Conservation (phyloP, 1,140 invertebrate species). For the Philopotamus ludificatus region DNA sequence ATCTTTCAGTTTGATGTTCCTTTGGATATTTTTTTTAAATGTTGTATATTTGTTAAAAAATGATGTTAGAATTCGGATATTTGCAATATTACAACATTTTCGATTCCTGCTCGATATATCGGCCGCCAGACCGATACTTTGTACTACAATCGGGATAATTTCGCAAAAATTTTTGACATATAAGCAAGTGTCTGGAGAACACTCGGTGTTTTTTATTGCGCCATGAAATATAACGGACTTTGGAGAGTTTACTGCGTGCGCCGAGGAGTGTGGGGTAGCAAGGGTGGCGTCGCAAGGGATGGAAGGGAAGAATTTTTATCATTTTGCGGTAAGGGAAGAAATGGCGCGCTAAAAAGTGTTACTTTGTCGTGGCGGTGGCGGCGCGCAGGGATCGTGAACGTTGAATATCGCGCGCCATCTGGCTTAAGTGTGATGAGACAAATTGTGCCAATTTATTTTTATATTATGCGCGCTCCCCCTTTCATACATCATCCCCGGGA, state of each 20-base stretch:
- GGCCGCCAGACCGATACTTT: too few relatives aligned
- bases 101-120: too few relatives aligned
- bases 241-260: not conserved
- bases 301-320: conserved; percentile 18
- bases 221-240: conserved; percentile 18
- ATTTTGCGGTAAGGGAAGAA: conserved; percentile 11
- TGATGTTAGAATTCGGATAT: too few relatives aligned
- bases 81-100: too few relatives aligned
- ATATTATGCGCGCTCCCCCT: conserved; percentile 4
- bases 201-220: conserved; percentile 13
- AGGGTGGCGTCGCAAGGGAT: not conserved
- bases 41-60: too few relatives aligned
- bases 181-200: conserved; percentile 1
- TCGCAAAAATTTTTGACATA: conserved; percentile 13
- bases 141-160: conserved; percentile 15
- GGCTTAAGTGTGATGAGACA: not conserved
- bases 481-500: not conserved
- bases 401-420: conserved; percentile 4
- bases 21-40: too few relatives aligned
- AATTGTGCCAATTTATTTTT: conserved; percentile 17
- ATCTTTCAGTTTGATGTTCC: too few relatives aligned
- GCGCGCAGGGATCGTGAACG: not conserved
- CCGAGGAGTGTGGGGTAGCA: not conserved
- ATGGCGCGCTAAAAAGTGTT: conserved; percentile 20
- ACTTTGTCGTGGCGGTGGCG: conserved; percentile 2